Evolutionary conservation across 92 coral and sea anemone species (phyloP).

Genomic region (Desmophyllum pertusum): DNA sequence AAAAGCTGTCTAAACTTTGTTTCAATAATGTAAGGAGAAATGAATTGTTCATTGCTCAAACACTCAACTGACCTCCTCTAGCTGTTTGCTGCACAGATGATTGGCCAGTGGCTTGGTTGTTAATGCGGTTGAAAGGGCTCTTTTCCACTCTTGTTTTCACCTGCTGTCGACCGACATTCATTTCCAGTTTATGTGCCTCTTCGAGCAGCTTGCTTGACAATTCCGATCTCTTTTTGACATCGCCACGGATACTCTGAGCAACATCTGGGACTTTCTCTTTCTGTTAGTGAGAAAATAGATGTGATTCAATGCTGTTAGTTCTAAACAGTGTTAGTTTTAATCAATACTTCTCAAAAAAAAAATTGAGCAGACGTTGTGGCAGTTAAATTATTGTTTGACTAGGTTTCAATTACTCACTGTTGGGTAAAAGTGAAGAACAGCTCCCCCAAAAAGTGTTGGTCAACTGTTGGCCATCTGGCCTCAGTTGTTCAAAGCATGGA

Average conservation of each 20-base stretch:
- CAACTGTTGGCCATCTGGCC: too few species aligned
- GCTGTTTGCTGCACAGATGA: neutral
- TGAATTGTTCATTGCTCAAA: neutral
- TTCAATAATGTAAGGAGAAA: neutral
- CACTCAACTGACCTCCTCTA: conserved; percentile 29
- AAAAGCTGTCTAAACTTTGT: too few species aligned
- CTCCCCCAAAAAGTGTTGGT: too few species aligned
- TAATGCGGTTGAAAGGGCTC: conserved; percentile 73
- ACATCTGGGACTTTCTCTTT: conserved; percentile 81
- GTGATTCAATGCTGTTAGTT: neutral
- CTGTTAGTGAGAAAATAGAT: conserved; percentile 38
- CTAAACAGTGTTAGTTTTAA: neutral
- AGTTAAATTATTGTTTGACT: neutral
- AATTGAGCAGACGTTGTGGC: neutral
- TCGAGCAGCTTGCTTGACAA: conserved; percentile 80
- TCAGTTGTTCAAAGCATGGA: too few species aligned
- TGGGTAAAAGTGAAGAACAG: too few species aligned
- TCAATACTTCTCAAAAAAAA: neutral
- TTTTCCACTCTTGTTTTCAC: conserved; percentile 85
- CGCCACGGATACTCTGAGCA: conserved; percentile 75
- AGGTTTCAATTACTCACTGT: neutral
- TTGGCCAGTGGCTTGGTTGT: conserved; percentile 13
- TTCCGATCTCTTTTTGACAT: conserved; percentile 92
- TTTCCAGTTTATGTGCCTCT: conserved; percentile 84
- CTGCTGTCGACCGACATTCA: conserved; percentile 85